Evolutionary conservation across 2,797 vertebrate species (phyloP).

Genomic region (Vespertilio murinus): DNA sequence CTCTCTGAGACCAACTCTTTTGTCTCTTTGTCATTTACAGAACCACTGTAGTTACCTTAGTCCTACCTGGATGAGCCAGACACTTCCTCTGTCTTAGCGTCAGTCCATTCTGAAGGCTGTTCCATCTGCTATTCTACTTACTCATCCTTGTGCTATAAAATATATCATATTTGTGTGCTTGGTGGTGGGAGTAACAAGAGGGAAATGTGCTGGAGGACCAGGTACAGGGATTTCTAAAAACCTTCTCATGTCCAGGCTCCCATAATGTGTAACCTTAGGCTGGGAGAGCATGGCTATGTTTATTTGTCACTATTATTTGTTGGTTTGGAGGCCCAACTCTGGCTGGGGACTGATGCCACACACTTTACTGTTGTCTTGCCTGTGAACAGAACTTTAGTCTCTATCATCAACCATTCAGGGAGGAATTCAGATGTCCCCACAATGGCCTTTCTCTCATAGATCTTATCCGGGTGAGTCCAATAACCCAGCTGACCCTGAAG

Average conservation of each 20-base stretch:
- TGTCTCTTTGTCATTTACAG: not conserved
- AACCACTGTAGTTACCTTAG: not conserved
- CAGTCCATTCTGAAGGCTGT: no score
- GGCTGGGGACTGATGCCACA: not conserved
- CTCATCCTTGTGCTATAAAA: no score
- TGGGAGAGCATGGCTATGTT: no score
- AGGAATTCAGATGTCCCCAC: not conserved
- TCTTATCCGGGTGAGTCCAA: not conserved
- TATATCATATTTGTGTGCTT: no score
- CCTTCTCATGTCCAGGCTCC: no score
- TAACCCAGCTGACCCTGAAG: not conserved
- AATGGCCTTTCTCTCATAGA: not conserved
- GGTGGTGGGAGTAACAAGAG: not conserved
- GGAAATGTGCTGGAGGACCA: not conserved
- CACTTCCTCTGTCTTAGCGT: no score
- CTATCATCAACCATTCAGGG: not conserved
- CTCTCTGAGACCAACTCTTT: not conserved
- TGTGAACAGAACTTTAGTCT: not conserved
- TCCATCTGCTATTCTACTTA: no score
- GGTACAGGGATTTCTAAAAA: no score
- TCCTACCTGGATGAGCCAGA: not conserved
- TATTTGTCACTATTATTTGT: not conserved
- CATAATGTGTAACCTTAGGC: accelerated
- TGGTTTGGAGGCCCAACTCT: not conserved
- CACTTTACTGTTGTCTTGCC: not conserved